Percentiles rank a stretch among this genome's conserved stretches.
phyloP scores from a whole-genome alignment of 2,888 invertebrate species.

The Teinopalpus imperialis region DNA sequence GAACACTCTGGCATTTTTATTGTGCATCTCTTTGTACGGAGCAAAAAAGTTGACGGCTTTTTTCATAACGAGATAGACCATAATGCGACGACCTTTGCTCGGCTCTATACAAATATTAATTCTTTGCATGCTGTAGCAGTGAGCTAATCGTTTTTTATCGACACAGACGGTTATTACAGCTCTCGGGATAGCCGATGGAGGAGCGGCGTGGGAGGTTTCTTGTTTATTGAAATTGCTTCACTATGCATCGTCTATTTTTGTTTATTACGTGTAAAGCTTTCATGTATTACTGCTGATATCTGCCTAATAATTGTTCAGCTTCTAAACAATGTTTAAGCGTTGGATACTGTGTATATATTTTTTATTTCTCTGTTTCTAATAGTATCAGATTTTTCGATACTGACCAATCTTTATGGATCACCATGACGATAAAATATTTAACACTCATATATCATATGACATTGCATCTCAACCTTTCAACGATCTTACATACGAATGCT shows the following conservation, averaged over 20 bases:
- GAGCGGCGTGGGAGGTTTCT: constrained; percentile 32
- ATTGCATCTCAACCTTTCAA: too few species aligned
- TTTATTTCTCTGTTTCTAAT: too few species aligned
- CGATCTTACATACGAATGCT: too few species aligned
- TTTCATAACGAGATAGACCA: constrained; percentile 58
- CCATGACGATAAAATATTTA: too few species aligned
- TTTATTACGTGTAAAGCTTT: constrained; percentile 6
- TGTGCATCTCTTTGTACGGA: constrained; percentile 65
- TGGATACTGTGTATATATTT: too few species aligned
- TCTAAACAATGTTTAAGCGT: not conserved
- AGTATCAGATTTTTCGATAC: too few species aligned
- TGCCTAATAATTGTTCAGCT: not conserved
- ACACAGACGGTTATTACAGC: constrained; percentile 45
- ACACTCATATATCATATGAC: too few species aligned
- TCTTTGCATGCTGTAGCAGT: constrained; percentile 55
- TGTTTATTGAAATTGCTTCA: constrained; percentile 43
- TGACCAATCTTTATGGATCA: too few species aligned
- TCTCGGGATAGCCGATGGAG: constrained; percentile 20
- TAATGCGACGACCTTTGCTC: constrained; percentile 61
- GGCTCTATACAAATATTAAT: constrained; percentile 74
- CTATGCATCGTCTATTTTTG: constrained; percentile 11
- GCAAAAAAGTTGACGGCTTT: constrained; percentile 67
- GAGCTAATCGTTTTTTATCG: constrained; percentile 64
- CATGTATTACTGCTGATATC: not conserved
- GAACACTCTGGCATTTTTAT: constrained; percentile 79